A percentile compares a stretch with the other conserved stretches of the same genome.
Conservation (phyloP, 2,797 vertebrate genomes). For the Emys orbicularis region DNA sequence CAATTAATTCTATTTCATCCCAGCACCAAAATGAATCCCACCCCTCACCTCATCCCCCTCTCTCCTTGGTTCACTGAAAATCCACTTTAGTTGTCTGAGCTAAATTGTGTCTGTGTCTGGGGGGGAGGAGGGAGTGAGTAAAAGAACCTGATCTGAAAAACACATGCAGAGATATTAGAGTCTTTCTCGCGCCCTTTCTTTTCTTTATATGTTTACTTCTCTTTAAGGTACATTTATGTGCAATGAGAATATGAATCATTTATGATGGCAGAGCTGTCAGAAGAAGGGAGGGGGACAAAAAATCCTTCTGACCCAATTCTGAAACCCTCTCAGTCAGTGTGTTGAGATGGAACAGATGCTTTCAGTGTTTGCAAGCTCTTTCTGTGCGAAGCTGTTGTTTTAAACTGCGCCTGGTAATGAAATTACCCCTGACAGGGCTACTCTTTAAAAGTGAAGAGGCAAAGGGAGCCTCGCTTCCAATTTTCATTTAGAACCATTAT, state of each 20-base stretch:
- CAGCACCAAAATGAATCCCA: not conserved
- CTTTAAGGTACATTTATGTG: constrained; percentile 64
- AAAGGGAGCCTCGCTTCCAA: constrained; percentile 40
- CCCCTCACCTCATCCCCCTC: not conserved
- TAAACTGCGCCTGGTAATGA: constrained; percentile 61
- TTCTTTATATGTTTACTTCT: constrained; percentile 67
- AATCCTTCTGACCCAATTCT: constrained; percentile 70
- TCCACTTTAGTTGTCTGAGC: not conserved
- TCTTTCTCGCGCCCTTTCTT: constrained; percentile 65
- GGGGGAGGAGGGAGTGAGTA: constrained; percentile 27
- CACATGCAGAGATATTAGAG: constrained; percentile 60
- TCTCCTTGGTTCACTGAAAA: too few relatives aligned
- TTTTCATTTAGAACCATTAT: constrained; percentile 56
- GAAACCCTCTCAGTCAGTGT: constrained; percentile 64
- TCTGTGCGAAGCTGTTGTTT: constrained; percentile 47
- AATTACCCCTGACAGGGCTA: constrained; percentile 40
- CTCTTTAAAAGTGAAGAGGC: constrained; percentile 58
- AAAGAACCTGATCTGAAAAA: constrained; percentile 3
- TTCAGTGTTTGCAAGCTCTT: constrained; percentile 57
- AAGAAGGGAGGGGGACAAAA: constrained; percentile 42
- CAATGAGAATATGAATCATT: constrained; percentile 60
- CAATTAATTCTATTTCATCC: not conserved
- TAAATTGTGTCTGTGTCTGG: constrained; percentile 50
- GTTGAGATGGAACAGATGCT: constrained; percentile 64
- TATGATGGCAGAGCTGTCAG: constrained; percentile 60